Evolutionary conservation across 1,140 invertebrate species (phyloP).

Genomic region (Drosophila insularis): DNA sequence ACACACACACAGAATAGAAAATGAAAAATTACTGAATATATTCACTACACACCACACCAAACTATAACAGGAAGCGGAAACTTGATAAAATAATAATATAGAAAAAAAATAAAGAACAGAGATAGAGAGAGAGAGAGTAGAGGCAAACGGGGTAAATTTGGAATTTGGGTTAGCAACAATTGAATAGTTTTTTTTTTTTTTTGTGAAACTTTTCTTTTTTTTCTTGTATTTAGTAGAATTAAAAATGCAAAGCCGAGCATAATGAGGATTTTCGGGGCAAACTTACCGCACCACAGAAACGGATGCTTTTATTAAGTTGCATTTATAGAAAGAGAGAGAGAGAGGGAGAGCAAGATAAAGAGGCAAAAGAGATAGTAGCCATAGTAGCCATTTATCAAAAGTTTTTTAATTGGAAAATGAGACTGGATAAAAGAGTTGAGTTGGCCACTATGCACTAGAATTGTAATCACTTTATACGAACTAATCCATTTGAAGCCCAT

Average conservation of each 20-base stretch:
- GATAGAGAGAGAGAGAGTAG: neutral
- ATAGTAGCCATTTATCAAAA: conserved; percentile 15
- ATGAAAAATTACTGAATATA: conserved; percentile 38
- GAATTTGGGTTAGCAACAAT: conserved; percentile 18
- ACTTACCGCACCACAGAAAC: conserved; percentile 39
- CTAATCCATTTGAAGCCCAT: conserved; percentile 1
- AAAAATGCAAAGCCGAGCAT: conserved; percentile 36
- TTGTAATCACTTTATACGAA: conserved; percentile 1
- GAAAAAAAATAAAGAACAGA: conserved; percentile 12
- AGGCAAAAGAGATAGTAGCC: conserved; percentile 11
- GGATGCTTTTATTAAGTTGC: conserved; percentile 59
- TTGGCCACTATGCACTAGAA: neutral
- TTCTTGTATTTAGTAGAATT: conserved; percentile 37
- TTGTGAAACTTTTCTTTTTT: neutral
- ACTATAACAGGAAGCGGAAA: conserved; percentile 45
- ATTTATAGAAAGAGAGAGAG: conserved; percentile 11
- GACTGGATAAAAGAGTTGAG: neutral
- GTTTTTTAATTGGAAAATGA: conserved; percentile 17
- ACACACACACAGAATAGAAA: conserved; percentile 22
- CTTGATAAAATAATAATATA: conserved; percentile 42
- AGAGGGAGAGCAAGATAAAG: conserved; percentile 20
- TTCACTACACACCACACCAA: neutral
- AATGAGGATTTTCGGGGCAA: conserved; percentile 49
- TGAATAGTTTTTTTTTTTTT: conserved; percentile 2
- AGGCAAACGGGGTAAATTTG: conserved; percentile 28